Percentiles rank a stretch among this genome's conserved stretches.
Conservation (phyloP, 2,888 invertebrate species). For the Aplocera efformata region DNA sequence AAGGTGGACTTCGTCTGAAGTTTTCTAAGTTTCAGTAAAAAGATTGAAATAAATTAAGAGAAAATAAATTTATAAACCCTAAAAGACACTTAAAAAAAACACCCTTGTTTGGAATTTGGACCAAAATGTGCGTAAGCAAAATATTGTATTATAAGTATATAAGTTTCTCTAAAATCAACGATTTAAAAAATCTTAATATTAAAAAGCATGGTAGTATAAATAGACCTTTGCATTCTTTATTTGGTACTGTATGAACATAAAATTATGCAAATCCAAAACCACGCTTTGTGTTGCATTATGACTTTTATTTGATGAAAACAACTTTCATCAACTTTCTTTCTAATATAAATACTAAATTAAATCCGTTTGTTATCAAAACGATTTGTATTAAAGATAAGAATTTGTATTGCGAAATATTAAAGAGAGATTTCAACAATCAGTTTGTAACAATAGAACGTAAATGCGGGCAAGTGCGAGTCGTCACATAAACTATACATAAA, state of each 20-base stretch:
- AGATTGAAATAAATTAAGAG: too few species aligned
- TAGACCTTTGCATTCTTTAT: constrained; percentile 13
- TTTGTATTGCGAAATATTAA: constrained; percentile 17
- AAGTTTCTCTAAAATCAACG: background rate
- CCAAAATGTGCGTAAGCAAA: too few species aligned
- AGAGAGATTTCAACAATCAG: constrained; percentile 11
- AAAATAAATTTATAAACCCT: too few species aligned
- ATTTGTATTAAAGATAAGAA: constrained; percentile 27
- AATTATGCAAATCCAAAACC: constrained; percentile 50
- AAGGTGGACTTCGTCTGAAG: too few species aligned
- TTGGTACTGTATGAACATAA: constrained; percentile 25
- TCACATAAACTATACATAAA: too few species aligned
- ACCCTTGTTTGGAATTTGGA: too few species aligned
- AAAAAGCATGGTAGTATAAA: constrained; percentile 4
- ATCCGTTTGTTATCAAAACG: constrained; percentile 30
- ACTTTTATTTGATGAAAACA: constrained; percentile 31
- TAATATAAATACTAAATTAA: constrained; percentile 34
- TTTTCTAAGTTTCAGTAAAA: too few species aligned
- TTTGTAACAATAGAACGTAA: background rate
- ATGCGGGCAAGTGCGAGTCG: too few species aligned
- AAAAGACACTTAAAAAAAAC: too few species aligned
- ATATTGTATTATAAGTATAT: background rate
- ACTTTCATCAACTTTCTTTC: constrained; percentile 48
- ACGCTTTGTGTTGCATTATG: constrained; percentile 43
- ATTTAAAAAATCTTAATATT: background rate